Base-by-base conservation (phyloP, 2,888 invertebrate species). In the Meteorus colon region DNA sequence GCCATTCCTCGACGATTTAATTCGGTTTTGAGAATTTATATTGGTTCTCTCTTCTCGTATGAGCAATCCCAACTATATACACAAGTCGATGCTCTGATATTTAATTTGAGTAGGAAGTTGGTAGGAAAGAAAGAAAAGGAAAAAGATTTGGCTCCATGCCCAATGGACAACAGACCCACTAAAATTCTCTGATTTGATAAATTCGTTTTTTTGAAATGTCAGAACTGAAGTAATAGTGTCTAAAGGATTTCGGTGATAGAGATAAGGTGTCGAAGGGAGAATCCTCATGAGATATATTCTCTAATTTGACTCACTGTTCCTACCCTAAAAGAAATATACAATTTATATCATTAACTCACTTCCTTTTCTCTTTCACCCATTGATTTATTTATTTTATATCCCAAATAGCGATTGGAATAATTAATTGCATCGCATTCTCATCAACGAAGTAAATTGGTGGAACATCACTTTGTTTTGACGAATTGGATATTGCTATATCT, bases 401-500 rank as follows among this genome's bases (percentile, higher is more conserved):
- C 55, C 55, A 55, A 55, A 3, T 55, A 19, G 24, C n/a, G n/a
- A 19, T 55, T 55, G 19, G 6, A n/a, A 55, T 19, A 55, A 55
- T 55, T 55, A 55, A 55, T 55, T 55, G 4, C 10, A 55, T 55
- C n/a, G 4, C 55, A 19, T 19, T 24, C 5, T 55, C 19, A 55
- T 55, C 55, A 19, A 55, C 10, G 19, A 55, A 19, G 19, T 55
- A n/a, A 55, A 55, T 55, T 19, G 55, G 8, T n/a, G 19, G 2
- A n/a, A 19, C 55, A 55, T 55, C 55, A n/a, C 55, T 55, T 55
- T 19, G 19, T 8, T 55, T 8, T 55, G 55, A 55, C 55, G 55
- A 55, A 55, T 55, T 55, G 19, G 19, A 19, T 19, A 55, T 19
- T 55, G 55, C 55, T 55, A 6, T 55, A 55, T 55, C 41, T 10